Percentiles rank a stretch among this genome's conserved stretches.
Conservation (phyloP, 2,888 invertebrate genomes). For the Chaetogeoica ovagalla region DNA sequence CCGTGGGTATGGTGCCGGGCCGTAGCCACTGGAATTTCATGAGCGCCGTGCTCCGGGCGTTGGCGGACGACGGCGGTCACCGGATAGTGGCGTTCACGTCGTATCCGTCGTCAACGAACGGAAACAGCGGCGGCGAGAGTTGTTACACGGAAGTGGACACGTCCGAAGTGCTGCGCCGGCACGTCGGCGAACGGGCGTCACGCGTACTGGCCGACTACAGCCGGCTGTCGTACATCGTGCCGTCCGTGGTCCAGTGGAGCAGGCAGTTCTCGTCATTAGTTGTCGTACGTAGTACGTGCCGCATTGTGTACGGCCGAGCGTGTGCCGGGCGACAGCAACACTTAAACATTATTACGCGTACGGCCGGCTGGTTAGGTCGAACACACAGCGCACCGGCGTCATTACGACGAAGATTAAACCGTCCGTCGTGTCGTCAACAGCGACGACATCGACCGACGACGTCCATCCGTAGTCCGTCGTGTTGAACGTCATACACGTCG, state of each 20-base stretch:
- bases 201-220: conserved; percentile 25
- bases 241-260: conserved; percentile 42
- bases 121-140: neutral
- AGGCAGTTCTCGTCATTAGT: conserved; percentile 23
- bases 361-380: conserved; percentile 6
- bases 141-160: conserved; percentile 40
- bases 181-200: neutral
- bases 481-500: conserved; percentile 39
- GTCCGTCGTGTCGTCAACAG: conserved; percentile 14
- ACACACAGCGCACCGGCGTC: neutral
- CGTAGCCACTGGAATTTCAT: conserved; percentile 45
- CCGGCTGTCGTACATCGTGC: conserved; percentile 40
- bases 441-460: too few species aligned
- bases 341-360: conserved; percentile 13
- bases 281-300: too few species aligned
- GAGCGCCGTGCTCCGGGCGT: conserved; percentile 26
- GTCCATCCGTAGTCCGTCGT: too few species aligned
- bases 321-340: conserved; percentile 3
- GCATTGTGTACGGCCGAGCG: conserved; percentile 32
- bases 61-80: conserved; percentile 30
- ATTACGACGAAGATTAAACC: conserved; percentile 27
- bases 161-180: conserved; percentile 18
- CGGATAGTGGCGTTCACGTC: conserved; percentile 36
- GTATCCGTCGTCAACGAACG: conserved; percentile 7
- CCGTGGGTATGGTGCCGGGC: conserved; percentile 32